A percentile compares a stretch with the other conserved stretches of the same genome.
Evolutionary conservation across 2,113 vertebrate genomes (phyloP).

Genomic region (Lepidothrix coronata): DNA sequence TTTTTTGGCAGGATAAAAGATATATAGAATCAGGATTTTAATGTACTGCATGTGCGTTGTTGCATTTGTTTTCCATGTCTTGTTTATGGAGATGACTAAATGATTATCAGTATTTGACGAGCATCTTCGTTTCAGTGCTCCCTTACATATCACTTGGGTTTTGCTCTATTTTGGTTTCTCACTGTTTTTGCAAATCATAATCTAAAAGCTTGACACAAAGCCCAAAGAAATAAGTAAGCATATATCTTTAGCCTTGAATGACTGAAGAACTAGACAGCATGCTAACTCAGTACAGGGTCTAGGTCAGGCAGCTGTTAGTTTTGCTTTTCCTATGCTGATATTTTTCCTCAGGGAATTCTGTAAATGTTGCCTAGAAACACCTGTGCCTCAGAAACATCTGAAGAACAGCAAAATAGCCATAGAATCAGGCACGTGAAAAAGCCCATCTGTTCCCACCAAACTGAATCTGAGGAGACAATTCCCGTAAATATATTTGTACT

Average conservation of each 20-base stretch:
- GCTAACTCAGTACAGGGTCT: neutral
- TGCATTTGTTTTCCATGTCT: neutral
- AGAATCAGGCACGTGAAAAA: neutral
- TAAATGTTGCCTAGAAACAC: slow-evolving; percentile 51
- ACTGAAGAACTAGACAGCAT: neutral
- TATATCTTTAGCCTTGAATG: neutral
- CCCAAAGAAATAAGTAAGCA: neutral
- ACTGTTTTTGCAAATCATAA: neutral
- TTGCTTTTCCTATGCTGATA: neutral
- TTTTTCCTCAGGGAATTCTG: neutral
- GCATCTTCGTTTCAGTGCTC: neutral
- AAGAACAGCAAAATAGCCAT: slow-evolving; percentile 6
- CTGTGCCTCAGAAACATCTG: slow-evolving; percentile 13
- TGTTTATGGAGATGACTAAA: neutral
- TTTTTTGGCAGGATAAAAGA: neutral
- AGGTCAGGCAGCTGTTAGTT: neutral
- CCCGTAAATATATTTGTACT: slow-evolving; percentile 47
- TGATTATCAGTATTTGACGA: neutral
- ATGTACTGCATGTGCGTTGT: neutral
- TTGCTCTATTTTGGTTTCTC: neutral
- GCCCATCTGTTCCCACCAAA: neutral
- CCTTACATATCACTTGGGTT: neutral
- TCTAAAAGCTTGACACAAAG: neutral
- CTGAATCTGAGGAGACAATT: slow-evolving; percentile 9
- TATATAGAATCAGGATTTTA: neutral